These are phyloP conservation scores for Melipona quadrifasciata DNA, from an alignment of 1,140 invertebrate genomes.

Conservation along the genomic window DNA sequence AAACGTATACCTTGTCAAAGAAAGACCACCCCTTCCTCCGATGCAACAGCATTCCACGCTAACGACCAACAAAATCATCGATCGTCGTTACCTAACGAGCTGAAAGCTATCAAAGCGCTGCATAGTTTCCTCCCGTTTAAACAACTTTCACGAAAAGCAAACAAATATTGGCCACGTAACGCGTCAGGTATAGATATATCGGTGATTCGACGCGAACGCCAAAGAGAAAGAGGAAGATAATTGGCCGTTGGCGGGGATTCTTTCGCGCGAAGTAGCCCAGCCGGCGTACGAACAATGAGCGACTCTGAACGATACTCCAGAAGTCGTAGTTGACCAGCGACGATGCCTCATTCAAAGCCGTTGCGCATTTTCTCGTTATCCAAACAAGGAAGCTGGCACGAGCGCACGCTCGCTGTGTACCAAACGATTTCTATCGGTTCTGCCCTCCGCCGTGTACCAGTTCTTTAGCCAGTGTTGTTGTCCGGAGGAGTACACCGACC, in stretches of 20 bases:
- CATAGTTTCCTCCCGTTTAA: not conserved
- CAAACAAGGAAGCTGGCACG: conserved; percentile 40
- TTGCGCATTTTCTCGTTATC: conserved; percentile 32
- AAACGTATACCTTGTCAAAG: not conserved
- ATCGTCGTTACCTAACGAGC: not conserved
- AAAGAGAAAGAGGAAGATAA: not conserved
- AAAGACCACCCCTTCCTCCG: not conserved
- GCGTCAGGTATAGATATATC: not conserved
- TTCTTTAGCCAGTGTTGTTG: conserved; percentile 26
- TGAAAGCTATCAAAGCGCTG: not conserved
- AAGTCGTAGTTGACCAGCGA: not conserved
- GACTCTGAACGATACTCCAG: conserved; percentile 30
- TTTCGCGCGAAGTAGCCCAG: not conserved
- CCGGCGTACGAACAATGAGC: conserved; percentile 6
- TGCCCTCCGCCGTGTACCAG: not conserved
- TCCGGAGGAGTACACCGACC: conserved; percentile 34
- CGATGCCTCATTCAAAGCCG: conserved; percentile 22
- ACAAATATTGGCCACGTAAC: not conserved
- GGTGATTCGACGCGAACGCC: not conserved
- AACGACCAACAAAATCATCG: not conserved
- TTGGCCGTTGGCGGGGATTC: not conserved
- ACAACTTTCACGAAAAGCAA: not conserved
- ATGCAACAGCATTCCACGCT: not conserved
- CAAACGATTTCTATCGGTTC: conserved; percentile 46
- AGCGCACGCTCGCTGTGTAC: conserved; percentile 13